Conservation (phyloP, 2,888 invertebrate species). For the Antheraea assamensis region DNA sequence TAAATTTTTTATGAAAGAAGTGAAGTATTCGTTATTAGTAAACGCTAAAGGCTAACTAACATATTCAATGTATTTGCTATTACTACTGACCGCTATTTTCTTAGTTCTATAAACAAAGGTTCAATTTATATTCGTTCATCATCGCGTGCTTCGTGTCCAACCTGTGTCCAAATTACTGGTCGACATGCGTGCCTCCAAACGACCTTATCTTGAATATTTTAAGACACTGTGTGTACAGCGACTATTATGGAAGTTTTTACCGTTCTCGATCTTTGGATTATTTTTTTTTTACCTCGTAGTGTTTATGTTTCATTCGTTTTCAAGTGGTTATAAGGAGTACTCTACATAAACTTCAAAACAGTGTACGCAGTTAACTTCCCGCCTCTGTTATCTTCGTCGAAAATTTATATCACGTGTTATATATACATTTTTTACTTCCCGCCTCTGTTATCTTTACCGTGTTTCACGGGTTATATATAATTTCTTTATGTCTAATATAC, state of each 20-base stretch:
- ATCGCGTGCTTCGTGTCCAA: conserved; percentile 65
- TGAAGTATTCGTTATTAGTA: not conserved
- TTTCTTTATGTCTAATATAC: no score
- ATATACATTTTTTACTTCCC: no score
- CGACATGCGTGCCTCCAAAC: conserved; percentile 60
- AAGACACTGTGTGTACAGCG: conserved; percentile 53
- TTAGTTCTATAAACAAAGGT: conserved; percentile 22
- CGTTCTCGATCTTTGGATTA: conserved; percentile 35
- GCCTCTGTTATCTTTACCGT: no score
- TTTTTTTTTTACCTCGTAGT: conserved; percentile 45
- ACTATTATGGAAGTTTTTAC: conserved; percentile 37
- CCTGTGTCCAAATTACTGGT: conserved; percentile 64
- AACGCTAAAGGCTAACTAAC: not conserved
- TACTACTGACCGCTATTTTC: not conserved
- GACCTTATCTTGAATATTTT: conserved; percentile 68
- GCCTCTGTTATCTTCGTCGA: not conserved
- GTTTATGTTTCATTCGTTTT: conserved; percentile 55
- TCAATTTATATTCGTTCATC: conserved; percentile 45
- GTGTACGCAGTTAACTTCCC: not conserved
- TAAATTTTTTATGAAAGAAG: not conserved
- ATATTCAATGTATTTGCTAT: not conserved
- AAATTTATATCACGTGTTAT: not conserved
- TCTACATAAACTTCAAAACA: not conserved
- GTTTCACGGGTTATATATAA: no score
- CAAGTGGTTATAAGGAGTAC: conserved; percentile 33